Base-by-base conservation (phyloP, 2,113 vertebrate genomes). In the Chiloscyllium plagiosum region DNA sequence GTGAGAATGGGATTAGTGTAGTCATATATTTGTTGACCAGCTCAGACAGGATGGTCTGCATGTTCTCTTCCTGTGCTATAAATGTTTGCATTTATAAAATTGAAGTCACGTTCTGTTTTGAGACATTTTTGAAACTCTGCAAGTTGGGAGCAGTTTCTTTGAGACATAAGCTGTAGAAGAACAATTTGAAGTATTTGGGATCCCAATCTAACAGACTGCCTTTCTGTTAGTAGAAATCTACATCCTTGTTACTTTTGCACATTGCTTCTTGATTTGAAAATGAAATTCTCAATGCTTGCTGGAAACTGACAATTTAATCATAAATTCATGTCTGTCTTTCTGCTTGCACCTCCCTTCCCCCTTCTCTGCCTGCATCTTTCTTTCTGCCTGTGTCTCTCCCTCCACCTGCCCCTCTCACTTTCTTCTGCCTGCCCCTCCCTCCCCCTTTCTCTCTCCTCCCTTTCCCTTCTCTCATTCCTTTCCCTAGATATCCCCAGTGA, bases 401-500 rank as follows among this genome's bases (percentile, higher is more conserved):
- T 47, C 42, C 42, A 0, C 5, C 8, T 22, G 1, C 70, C 70
- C 24, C 68, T 69, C 68, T 17, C 42, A 47, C 42, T 47, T 47
- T 47, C 42, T 47, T 47, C 42, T 56, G 56, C 5, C 5, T 8
- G 8, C 56, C 7, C 56, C 56, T 61, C 56, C 17, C 10, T 95
- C 96, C 29, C 66, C 19, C 37, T 1, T 61, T 12, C 56, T 61
- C 56, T 61, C 10, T 61, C 7, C 86, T 4, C 95, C 96, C 12
- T 3, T 96, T 13, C 80, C 96, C 96, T 19, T 72, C 96, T 7
- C 2, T n/a, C 87, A 85, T 37, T 42, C 37, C 80, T 37, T 22
- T 24, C 96, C 96, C 96, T 76, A 99, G 99, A 98, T 99, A 83
- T 99, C 98, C 10, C 99, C 98, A 4, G 99, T 99, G 85, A 99